phyloP scores from a whole-genome alignment of 2,113 vertebrate species.

The Colius striatus region DNA sequence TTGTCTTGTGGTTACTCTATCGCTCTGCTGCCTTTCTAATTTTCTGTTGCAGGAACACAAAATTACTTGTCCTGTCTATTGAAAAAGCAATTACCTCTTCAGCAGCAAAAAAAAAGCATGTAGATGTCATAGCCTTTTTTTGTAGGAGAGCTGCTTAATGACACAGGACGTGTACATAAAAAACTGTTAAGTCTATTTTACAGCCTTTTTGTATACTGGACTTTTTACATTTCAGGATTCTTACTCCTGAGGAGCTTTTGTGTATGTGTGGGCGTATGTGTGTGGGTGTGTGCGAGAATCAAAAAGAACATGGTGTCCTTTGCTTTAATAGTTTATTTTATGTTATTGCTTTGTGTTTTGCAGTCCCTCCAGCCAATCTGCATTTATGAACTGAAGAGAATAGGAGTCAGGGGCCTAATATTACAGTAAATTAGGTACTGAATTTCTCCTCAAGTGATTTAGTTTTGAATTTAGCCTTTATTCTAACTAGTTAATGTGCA shows the following conservation, averaged over 20 bases:
- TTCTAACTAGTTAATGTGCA: conserved; percentile 58
- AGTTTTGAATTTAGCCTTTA: conserved; percentile 59
- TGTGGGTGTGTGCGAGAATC: conserved; percentile 34
- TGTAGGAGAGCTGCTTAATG: conserved; percentile 40
- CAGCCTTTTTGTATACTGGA: conserved; percentile 13
- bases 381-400: conserved; percentile 67
- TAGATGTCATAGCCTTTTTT: conserved; percentile 13
- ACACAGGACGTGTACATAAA: conserved; percentile 39
- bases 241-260: conserved; percentile 11
- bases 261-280: neutral
- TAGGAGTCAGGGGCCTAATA: conserved; percentile 62
- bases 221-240: conserved; percentile 35
- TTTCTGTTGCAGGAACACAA: conserved; percentile 40
- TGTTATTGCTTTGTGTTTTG: conserved; percentile 51
- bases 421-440: conserved; percentile 50
- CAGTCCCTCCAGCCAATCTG: conserved; percentile 64
- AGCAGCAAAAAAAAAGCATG: neutral
- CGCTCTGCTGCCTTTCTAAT: conserved; percentile 32
- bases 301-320: conserved; percentile 67
- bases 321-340: conserved; percentile 62
- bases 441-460: conserved; percentile 32
- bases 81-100: conserved; percentile 43
- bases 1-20: neutral
- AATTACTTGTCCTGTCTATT: conserved; percentile 31
- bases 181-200: conserved; percentile 60